A percentile compares a stretch with the other conserved stretches of the same genome.
Evolutionary conservation across 1,140 invertebrate genomes (phyloP).

Genomic region (Drosophila eugracilis): DNA sequence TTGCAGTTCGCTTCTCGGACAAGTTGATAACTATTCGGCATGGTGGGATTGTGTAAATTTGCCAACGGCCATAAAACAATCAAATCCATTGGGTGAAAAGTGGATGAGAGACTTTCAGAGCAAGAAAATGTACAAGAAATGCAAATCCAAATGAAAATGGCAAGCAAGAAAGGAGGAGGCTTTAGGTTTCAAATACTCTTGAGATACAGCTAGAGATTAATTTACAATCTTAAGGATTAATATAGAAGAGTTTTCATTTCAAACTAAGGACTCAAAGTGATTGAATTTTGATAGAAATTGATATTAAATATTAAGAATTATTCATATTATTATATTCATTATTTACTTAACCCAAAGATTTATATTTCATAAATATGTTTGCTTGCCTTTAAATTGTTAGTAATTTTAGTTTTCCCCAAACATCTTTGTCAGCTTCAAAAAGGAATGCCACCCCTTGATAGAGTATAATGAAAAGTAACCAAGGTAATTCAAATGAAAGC

Average conservation of each 20-base stretch:
- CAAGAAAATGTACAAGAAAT: conserved; percentile 37
- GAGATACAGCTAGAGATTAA: not conserved
- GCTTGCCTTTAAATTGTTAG: no score
- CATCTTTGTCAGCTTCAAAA: not conserved
- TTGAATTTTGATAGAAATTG: no score
- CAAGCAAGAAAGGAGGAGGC: not conserved
- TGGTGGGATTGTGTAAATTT: conserved; percentile 67
- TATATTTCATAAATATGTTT: no score
- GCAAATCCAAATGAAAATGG: conserved; percentile 57
- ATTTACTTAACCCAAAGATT: no score
- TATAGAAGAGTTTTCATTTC: not conserved
- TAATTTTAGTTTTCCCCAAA: no score
- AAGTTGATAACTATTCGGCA: conserved; percentile 65
- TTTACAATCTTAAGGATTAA: not conserved
- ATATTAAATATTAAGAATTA: no score
- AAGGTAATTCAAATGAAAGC: conserved; percentile 75
- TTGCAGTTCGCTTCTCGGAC: conserved; percentile 41
- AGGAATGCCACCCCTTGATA: not conserved
- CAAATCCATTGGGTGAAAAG: conserved; percentile 63
- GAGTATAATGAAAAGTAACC: conserved; percentile 25
- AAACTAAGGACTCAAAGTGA: no score
- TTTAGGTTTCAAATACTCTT: conserved; percentile 7
- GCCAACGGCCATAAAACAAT: conserved; percentile 70
- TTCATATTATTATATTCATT: no score
- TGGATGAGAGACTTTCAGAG: conserved; percentile 23